Evolutionary conservation across 2,797 vertebrate genomes (phyloP).

Genomic region (Pampus argenteus): DNA sequence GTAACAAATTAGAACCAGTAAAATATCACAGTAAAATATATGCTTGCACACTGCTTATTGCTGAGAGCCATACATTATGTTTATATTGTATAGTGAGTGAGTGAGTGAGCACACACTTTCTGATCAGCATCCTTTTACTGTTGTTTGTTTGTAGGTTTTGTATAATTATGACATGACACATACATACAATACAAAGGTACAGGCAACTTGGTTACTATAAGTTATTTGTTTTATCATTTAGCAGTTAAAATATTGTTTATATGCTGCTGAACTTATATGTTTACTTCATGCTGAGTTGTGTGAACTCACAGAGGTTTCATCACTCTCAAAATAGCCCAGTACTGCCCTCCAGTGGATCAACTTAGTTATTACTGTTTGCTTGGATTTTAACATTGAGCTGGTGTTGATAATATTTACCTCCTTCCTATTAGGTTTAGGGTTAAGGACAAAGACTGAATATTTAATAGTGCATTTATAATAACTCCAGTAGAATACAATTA

Average conservation of each 20-base stretch:
- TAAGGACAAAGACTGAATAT: not conserved
- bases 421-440: not conserved
- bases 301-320: not conserved
- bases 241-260: not conserved
- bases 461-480: not conserved
- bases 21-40: not conserved
- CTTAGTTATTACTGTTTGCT: constrained; percentile 24
- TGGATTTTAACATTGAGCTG: not conserved
- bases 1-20: not conserved
- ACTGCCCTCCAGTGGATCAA: constrained; percentile 72
- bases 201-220: not conserved
- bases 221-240: not conserved
- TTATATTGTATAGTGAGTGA: not conserved
- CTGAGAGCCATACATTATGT: too few species aligned
- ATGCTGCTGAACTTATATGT: not conserved
- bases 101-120: not conserved
- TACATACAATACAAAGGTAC: not conserved
- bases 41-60: too few species aligned
- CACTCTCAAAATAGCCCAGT: constrained; percentile 50
- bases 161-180: not conserved
- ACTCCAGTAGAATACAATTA: not conserved
- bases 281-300: not conserved
- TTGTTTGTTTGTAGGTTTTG: not conserved
- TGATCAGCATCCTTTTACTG: not conserved
- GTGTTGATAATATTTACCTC: not conserved